phyloP scores from a whole-genome alignment of 2,797 vertebrate species.

The Aratinga solstitialis region DNA sequence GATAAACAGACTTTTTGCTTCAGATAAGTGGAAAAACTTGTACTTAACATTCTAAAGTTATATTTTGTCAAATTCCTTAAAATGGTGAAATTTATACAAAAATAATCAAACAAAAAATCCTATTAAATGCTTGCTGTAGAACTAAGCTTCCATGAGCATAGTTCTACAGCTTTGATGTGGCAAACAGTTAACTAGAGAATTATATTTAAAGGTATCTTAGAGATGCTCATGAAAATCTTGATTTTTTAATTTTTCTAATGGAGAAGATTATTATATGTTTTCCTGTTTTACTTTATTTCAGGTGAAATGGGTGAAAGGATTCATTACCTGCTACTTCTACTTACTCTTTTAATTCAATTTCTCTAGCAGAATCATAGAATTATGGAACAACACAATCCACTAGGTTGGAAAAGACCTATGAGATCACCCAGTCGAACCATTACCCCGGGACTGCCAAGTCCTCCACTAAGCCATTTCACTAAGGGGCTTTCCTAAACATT shows the following conservation, averaged over 20 bases:
- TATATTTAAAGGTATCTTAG: not conserved
- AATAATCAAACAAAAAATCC: not conserved
- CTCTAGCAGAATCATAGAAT: not conserved
- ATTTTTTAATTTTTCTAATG: not conserved
- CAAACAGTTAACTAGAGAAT: not conserved
- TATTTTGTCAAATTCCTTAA: not conserved
- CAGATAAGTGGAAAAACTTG: not conserved
- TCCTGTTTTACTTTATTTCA: not conserved
- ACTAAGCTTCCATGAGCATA: accelerated
- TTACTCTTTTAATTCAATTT: not conserved
- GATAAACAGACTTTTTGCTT: not conserved
- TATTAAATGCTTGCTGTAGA: not conserved
- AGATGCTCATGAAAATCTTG: not conserved
- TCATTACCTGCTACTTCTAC: not conserved
- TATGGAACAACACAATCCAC: not conserved
- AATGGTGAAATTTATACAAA: not conserved
- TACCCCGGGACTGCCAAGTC: not conserved
- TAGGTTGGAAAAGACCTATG: not conserved
- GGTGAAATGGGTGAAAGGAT: not conserved
- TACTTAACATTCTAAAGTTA: not conserved
- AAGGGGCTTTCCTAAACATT: not conserved
- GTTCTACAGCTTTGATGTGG: not conserved
- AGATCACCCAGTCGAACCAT: not conserved
- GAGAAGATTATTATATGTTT: not conserved
- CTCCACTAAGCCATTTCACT: not conserved